phyloP scores from a whole-genome alignment of 2,113 vertebrate species.

The Heterocephalus glaber region DNA sequence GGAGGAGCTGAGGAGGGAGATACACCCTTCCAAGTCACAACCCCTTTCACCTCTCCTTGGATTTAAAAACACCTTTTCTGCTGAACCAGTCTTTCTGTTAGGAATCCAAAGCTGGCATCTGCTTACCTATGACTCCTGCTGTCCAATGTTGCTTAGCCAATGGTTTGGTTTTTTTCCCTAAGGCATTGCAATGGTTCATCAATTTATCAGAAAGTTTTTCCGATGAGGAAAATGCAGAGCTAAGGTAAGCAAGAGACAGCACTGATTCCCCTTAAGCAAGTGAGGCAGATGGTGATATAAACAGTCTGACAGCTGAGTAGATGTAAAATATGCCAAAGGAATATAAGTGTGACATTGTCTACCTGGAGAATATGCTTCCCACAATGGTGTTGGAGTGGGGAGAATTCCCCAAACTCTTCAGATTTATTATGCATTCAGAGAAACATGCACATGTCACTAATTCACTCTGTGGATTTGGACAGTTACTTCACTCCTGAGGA shows the following conservation, averaged over 20 bases:
- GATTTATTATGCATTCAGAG: not conserved
- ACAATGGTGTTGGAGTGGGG: not conserved
- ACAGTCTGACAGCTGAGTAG: not conserved
- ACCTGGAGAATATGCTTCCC: not conserved
- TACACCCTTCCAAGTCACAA: not conserved
- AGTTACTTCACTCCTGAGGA: not conserved
- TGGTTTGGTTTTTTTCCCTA: not conserved
- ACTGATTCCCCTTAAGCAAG: not conserved
- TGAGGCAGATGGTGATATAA: conserved; percentile 17
- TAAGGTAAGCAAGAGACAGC: not conserved
- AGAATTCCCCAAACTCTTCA: not conserved
- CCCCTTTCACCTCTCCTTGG: not conserved
- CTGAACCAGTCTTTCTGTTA: not conserved
- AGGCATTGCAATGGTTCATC: conserved; percentile 18
- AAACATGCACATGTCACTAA: not conserved
- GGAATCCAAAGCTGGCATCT: not conserved
- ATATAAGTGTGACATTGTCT: not conserved
- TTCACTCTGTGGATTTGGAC: not conserved
- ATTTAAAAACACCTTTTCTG: conserved; percentile 18
- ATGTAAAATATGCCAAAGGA: not conserved
- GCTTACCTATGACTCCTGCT: conserved; percentile 36
- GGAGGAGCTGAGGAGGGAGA: not conserved
- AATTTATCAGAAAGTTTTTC: conserved; percentile 44
- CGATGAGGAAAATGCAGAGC: conserved; percentile 5
- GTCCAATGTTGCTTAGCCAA: conserved; percentile 35